Percentiles rank a stretch among this genome's conserved stretches.
These are phyloP conservation scores for Cosmorhoe ocellata DNA, from an alignment of 2,888 invertebrate species.

Conservation along the genomic window DNA sequence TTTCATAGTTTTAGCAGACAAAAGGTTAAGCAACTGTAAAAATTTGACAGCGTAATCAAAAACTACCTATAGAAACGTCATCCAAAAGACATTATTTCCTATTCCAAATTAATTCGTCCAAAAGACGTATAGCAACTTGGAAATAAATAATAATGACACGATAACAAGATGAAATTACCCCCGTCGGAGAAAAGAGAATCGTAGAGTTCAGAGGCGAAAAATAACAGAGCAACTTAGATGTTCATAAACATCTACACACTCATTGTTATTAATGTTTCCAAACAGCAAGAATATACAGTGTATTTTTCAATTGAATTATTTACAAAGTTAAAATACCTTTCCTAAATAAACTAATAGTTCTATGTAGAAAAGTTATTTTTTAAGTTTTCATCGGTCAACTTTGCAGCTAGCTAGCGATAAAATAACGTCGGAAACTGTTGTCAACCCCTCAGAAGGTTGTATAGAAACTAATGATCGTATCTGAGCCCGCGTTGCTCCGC, in stretches of 20 bases:
- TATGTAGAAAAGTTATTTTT: no score
- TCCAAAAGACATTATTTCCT: slow-evolving; percentile 2
- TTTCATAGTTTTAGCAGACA: no score
- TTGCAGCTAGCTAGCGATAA: no score
- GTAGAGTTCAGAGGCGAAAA: slow-evolving; percentile 9
- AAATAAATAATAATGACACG: slow-evolving; percentile 55
- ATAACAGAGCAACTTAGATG: background rate
- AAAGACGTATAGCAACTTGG: slow-evolving; percentile 45
- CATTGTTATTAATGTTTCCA: background rate
- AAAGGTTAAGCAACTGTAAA: background rate
- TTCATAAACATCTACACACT: background rate
- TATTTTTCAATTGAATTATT: no score
- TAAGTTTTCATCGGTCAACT: no score
- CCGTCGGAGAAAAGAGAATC: slow-evolving; percentile 52
- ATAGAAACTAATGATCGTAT: background rate
- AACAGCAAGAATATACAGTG: background rate
- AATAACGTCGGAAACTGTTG: no score
- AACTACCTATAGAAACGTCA: slow-evolving; percentile 8
- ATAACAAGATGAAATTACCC: slow-evolving; percentile 61
- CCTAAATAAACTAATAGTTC: no score
- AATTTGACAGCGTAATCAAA: background rate
- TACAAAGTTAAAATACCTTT: no score
- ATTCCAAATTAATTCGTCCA: slow-evolving; percentile 33
- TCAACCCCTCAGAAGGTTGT: slow-evolving; percentile 1
- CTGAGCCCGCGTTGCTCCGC: slow-evolving; percentile 6